These are phyloP conservation scores for Kradibia gibbosae DNA, from an alignment of 1,140 invertebrate genomes.

Conservation along the genomic window DNA sequence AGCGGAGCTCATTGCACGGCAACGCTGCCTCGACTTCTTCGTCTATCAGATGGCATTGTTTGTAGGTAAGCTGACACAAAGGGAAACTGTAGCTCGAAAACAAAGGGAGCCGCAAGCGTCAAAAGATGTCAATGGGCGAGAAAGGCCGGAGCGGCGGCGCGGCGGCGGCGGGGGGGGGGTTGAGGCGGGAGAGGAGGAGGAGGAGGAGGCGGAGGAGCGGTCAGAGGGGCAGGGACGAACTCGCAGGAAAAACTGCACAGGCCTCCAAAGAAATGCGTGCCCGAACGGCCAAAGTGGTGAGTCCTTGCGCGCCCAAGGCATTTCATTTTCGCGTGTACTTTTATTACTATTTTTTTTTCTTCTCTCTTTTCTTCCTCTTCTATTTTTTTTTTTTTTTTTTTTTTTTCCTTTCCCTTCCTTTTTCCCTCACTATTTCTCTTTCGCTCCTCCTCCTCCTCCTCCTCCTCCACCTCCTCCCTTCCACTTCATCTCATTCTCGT, in stretches of 20 bases:
- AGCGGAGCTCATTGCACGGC: background rate
- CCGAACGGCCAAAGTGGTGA: constrained; percentile 29
- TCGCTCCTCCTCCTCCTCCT: too few relatives aligned
- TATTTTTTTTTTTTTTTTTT: too few relatives aligned
- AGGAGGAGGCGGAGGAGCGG: background rate
- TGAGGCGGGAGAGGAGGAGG: background rate
- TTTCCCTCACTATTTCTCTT: too few relatives aligned
- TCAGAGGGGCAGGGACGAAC: background rate
- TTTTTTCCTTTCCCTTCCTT: too few relatives aligned
- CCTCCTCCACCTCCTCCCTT: too few relatives aligned
- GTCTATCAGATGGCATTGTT: constrained; percentile 42
- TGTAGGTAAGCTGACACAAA: constrained; percentile 41
- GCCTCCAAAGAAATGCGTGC: background rate
- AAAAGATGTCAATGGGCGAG: constrained; percentile 34
- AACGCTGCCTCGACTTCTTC: constrained; percentile 1
- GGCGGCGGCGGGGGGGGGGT: background rate
- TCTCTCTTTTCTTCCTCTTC: too few relatives aligned
- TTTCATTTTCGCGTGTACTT: constrained; percentile 11
- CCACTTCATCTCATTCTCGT: too few relatives aligned
- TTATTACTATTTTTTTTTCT: too few relatives aligned
- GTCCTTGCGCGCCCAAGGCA: constrained; percentile 5
- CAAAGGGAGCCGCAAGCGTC: constrained; percentile 22
- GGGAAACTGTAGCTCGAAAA: constrained; percentile 44
- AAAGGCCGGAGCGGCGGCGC: background rate
- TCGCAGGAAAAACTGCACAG: constrained; percentile 12